Percentiles rank a stretch among this genome's conserved stretches.
Evolutionary conservation across 2,113 vertebrate genomes (phyloP).

Genomic region (Hippocampus guttulatus): DNA sequence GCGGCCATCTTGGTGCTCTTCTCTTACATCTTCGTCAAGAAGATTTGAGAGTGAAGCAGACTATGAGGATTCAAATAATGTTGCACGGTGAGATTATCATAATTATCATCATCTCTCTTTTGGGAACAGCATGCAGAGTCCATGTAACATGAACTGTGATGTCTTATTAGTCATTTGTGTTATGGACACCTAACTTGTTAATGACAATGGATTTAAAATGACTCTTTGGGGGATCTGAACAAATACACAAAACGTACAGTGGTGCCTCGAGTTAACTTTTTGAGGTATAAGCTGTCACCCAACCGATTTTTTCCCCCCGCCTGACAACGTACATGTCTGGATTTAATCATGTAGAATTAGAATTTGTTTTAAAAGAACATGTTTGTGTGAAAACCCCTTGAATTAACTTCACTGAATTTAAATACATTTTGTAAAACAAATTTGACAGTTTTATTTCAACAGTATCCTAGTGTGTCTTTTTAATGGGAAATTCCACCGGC

Average conservation of each 20-base stretch:
- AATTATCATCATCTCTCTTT: background rate
- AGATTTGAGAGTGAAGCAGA: slow-evolving; percentile 52
- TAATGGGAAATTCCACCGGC: slow-evolving; percentile 14
- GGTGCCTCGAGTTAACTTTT: no score
- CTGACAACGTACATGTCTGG: background rate
- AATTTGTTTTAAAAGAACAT: background rate
- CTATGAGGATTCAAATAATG: background rate
- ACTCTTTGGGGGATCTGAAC: slow-evolving; percentile 17
- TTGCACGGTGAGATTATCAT: slow-evolving; percentile 1
- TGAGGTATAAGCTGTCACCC: no score
- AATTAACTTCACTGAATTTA: background rate
- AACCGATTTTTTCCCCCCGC: no score
- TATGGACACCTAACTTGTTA: slow-evolving; percentile 5
- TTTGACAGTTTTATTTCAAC: slow-evolving; percentile 3
- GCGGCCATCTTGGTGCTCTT: slow-evolving; percentile 64
- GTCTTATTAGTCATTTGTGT: background rate
- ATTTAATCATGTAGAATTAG: background rate
- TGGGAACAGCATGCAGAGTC: background rate
- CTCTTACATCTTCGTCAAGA: slow-evolving; percentile 73
- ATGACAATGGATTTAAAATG: slow-evolving; percentile 4
- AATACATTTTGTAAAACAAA: background rate
- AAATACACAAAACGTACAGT: background rate
- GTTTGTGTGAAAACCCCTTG: background rate
- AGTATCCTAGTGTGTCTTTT: slow-evolving; percentile 14
- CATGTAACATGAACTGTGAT: background rate